Evolutionary conservation across 37 sponge, comb jelly and placozoan genomes (phyloP).

Genomic region (Cladorhizidae sp.): DNA sequence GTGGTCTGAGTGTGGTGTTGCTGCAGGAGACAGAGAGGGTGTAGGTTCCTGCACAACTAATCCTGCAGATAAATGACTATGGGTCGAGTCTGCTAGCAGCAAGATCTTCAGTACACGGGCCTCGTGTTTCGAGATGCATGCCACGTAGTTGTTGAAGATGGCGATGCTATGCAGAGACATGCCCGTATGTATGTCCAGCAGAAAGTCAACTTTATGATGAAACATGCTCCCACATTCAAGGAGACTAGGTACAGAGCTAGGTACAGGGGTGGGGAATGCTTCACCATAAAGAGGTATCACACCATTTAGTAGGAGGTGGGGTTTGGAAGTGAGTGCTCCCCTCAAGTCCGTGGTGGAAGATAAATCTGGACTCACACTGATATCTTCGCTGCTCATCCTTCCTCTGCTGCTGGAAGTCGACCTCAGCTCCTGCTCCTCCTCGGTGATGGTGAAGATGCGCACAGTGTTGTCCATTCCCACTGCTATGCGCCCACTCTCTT

Average conservation of each 20-base stretch:
- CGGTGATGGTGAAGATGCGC: constrained; percentile 32
- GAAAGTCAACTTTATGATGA: constrained; percentile 24
- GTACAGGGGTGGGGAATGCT: too few species aligned
- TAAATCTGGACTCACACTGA: background rate
- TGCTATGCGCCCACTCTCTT: constrained; percentile 49
- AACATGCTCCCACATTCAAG: too few species aligned
- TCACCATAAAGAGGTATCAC: too few species aligned
- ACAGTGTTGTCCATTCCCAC: constrained; percentile 40
- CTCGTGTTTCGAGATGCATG: constrained; percentile 46
- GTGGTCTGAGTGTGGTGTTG: background rate
- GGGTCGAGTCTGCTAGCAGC: constrained; percentile 7
- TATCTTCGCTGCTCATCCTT: background rate
- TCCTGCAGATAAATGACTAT: too few species aligned
- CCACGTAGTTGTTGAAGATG: constrained; percentile 48
- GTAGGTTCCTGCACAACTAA: background rate
- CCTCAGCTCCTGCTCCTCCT: background rate
- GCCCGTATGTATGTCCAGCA: constrained; percentile 42
- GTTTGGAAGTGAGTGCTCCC: too few species aligned
- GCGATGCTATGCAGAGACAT: constrained; percentile 26
- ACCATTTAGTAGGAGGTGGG: too few species aligned
- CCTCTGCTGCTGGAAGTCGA: background rate
- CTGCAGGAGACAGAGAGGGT: background rate
- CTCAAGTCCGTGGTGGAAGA: background rate
- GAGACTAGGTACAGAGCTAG: too few species aligned
- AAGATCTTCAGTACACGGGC: constrained; percentile 47